Evolutionary conservation across 2,888 invertebrate species (phyloP).

Genomic region (Dryococelus australis): DNA sequence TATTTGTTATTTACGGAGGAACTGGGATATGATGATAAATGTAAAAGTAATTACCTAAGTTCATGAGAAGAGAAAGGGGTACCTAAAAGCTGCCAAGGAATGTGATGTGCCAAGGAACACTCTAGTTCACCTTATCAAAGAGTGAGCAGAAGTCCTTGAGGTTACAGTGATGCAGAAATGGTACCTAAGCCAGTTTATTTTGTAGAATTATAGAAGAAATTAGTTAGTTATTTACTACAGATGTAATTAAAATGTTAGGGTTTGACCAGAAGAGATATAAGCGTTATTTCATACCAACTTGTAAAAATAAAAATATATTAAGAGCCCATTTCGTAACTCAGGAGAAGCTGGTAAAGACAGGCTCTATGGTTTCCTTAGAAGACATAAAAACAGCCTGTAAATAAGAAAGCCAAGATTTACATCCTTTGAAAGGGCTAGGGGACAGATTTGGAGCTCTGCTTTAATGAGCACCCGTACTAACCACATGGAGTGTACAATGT

Average conservation of each 20-base stretch:
- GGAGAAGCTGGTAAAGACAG: background rate
- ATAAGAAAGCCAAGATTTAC: background rate
- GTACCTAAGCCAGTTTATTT: background rate
- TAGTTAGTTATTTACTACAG: background rate
- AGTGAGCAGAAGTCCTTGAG: background rate
- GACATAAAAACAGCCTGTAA: background rate
- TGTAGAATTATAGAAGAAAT: background rate
- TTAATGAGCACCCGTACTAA: background rate
- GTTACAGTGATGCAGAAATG: background rate
- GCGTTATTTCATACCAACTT: background rate
- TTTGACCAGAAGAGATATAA: background rate
- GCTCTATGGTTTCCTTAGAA: background rate
- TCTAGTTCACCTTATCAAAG: background rate
- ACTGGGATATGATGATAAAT: background rate
- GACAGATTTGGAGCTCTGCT: slow-evolving; percentile 21
- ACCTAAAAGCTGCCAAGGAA: background rate
- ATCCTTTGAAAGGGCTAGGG: slow-evolving; percentile 27
- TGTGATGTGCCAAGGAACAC: background rate
- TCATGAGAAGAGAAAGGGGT: background rate
- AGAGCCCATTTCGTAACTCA: background rate
- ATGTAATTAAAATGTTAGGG: background rate
- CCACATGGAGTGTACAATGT: slow-evolving; percentile 21
- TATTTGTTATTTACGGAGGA: background rate
- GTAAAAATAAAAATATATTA: background rate
- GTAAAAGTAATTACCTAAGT: background rate